Base-by-base conservation (phyloP, 2,797 vertebrate species). In the Ptychobarbus kaznakovi region DNA sequence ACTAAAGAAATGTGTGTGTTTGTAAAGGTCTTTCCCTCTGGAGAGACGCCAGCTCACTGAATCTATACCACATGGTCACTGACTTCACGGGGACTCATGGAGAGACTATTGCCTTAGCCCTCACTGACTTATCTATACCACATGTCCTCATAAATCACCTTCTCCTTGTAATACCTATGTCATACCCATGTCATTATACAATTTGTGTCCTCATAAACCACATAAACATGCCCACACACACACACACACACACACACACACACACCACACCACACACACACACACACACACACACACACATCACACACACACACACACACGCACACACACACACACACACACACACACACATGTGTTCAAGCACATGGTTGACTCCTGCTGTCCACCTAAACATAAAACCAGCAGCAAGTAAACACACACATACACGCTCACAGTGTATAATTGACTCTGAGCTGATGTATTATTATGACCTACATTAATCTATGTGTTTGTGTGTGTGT, bases 11-110 rank as follows among this genome's bases (percentile, higher is more conserved):
- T 69, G 13, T 70, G 72, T 74, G 56, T 81, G 82, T 81, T 65
- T 87, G 82, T 73, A 63, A 75, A 68, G 68, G 85, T 65, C 42
- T 38, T 87, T 69, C 56, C 51, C 51, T 84, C 63, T 69, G 56
- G 81, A 81, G 76, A 72, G 78, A 58, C 12, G n/a, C 73, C 83
- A 86, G 69, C 84, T 84, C 32, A 61, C 75, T 65, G 80, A 87
- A 89, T 89, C 58, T 85, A 87, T 79, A 83, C 83, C 88, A 85
- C 86, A 85, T 89, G 86, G 69, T n/a, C n/a, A n/a, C n/a, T n/a
- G n/a, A n/a, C n/a, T n/a, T n/a, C n/a, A n/a, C n/a, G n/a, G n/a
- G n/a, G n/a, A n/a, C n/a, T n/a, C n/a, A n/a, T n/a, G n/a, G n/a
- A n/a, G n/a, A n/a, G n/a, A n/a, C n/a, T n/a, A n/a, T n/a, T n/a